Evolutionary conservation across 2,888 invertebrate species (phyloP), one percentile per base, ranked within the genome.

Genomic region (Euspilapteryx auroguttella): DNA sequence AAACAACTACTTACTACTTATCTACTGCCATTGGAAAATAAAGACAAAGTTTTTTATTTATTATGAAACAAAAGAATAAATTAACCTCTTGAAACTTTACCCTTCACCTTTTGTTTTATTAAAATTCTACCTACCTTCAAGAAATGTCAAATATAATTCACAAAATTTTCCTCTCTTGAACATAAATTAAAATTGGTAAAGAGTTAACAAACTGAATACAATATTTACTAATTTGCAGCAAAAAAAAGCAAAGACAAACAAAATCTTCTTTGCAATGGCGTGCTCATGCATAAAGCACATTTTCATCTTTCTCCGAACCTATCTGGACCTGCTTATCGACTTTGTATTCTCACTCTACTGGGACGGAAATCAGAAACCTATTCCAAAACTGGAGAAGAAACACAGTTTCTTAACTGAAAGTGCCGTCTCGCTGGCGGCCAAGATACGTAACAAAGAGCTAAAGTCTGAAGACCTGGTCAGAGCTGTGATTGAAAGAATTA

Each of bases 401-500:
- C 66, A 68, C 32, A 41, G 37, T 1, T 44, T 77, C 1, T 39
- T 77, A 3, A 35, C 48, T 0, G 79, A 85, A 44, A 89, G 89
- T 55, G 89, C 86, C 1, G 68, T 79, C 9, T 62, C 78, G 9
- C 51, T 90, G 34, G 87, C 89, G 1, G 55, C 64, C 27, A 81
- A 83, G 58, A 89, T 90, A 29, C 73, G 83, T 44, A 61, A 48
- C 14, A 76, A 75, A 27, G 65, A 85, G 45, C 36, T 90, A 6
- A 82, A 81, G 26, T 82, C 85, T 2, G 83, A 83, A 45, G 79
- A 83, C 34, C 78, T 93, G 11, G 87, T 92, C 0, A 64, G 66
- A 34, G 79, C 83, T 2, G 94, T 84, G 49, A 86, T 91, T 36
- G 82, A 87, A 26, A 79, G 94, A 40, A 90, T 92, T 26, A 80